These are phyloP conservation scores for Megamerina dolium DNA, from an alignment of 2,888 invertebrate genomes.

Conservation along the genomic window DNA sequence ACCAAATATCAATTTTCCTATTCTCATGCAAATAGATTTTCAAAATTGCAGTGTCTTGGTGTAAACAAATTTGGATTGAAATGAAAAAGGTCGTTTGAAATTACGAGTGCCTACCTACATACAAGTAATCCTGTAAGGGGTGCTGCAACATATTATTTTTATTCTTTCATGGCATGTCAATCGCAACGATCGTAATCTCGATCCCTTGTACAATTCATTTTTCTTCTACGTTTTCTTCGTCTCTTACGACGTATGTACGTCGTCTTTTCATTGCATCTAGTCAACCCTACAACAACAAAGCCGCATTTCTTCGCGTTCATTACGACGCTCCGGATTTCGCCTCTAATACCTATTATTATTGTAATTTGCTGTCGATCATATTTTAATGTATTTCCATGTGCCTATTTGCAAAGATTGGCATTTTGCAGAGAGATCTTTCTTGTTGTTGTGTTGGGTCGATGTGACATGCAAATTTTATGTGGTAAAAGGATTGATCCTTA, in stretches of 20 bases:
- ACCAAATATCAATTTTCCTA: slow-evolving; percentile 48
- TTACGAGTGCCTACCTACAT: background rate
- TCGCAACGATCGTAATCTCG: too few species aligned
- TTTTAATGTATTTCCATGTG: slow-evolving; percentile 2
- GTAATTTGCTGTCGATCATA: slow-evolving; percentile 10
- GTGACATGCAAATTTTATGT: slow-evolving; percentile 33
- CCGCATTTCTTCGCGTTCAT: background rate
- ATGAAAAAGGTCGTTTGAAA: background rate
- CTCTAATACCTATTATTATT: slow-evolving; percentile 35
- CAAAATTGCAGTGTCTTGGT: slow-evolving; percentile 8
- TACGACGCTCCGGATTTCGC: slow-evolving; percentile 6
- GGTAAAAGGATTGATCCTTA: slow-evolving; percentile 43
- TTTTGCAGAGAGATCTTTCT: slow-evolving; percentile 16
- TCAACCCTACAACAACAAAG: background rate
- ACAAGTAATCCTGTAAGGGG: too few species aligned
- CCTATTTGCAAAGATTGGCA: slow-evolving; percentile 26
- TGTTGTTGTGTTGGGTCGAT: slow-evolving; percentile 13
- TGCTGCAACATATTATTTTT: background rate
- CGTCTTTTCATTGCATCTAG: too few species aligned
- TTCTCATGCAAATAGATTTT: slow-evolving; percentile 46
- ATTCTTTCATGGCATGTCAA: background rate
- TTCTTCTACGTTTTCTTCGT: background rate
- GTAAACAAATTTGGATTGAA: slow-evolving; percentile 17
- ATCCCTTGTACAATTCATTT: background rate
- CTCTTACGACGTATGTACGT: background rate